Base-by-base conservation (phyloP, 2,797 vertebrate species). In the Tamandua tetradactyla region DNA sequence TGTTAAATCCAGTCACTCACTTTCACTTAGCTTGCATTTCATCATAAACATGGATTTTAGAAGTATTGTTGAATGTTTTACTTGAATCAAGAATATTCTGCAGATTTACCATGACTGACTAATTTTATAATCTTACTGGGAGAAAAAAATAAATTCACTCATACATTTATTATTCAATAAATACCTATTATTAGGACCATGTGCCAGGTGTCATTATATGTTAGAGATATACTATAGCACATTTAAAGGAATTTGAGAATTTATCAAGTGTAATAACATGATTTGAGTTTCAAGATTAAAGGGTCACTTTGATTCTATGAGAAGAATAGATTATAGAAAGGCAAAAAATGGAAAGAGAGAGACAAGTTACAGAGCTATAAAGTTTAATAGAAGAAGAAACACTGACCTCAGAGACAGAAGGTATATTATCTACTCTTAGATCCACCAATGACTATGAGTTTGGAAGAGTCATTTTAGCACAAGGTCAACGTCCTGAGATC, bases 21-120 rank as follows among this genome's bases (percentile, higher is more conserved):
- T 74, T 94, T 85, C 12, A 71, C 35, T 12, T 78, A 82, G 23
- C 30, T 87, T 82, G 18, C 25, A 71, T 76, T 64, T 95, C 13
- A 47, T 91, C 74, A 82, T 68, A 17, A 83, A 42, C 13, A 49
- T 25, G 81, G 84, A 75, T 84, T 66, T 82, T 83, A 86, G n/a
- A 92, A 90, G 75, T 69, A 47, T 13, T 79, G 6, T 32, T 62
- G 37, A 75, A 55, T 90, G 83, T 87, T 89, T 92, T 78, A 87
- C 61, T 93, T 88, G 88, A 94, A 94, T 62, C 42, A 94, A 89
- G 35, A 52, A 72, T 2, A 62, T 92, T 79, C 44, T 94, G 5
- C 15, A 93, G 35, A 75, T 74, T 87, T 95, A 64, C 7, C 30
- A 42, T 91, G 57, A 74, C 37, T 92, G n/a, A 4, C 30, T 35